phyloP scores from a whole-genome alignment of 2,888 invertebrate genomes.

The Neoascia interrupta region DNA sequence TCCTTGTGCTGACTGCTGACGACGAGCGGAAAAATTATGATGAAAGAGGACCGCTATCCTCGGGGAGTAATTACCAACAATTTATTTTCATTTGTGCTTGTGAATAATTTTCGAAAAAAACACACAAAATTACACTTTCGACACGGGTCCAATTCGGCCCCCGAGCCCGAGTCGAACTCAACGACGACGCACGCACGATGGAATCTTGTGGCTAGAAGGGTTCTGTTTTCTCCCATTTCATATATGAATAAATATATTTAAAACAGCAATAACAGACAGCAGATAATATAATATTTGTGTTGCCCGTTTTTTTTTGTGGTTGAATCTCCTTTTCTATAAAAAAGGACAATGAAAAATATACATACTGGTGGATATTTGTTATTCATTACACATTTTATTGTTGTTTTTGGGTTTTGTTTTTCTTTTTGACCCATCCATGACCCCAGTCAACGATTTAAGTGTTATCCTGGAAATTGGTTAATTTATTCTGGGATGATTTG shows the following conservation, averaged over 20 bases:
- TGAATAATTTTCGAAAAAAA: too few relatives aligned
- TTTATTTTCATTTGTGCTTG: conserved; percentile 48
- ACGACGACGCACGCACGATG: too few relatives aligned
- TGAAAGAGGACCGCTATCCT: too few relatives aligned
- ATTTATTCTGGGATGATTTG: conserved; percentile 2
- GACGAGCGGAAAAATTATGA: not conserved
- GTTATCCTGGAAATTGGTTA: conserved; percentile 12
- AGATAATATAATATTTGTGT: too few relatives aligned
- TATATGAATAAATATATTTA: conserved; percentile 29
- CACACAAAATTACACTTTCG: conserved; percentile 13
- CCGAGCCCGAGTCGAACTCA: too few relatives aligned
- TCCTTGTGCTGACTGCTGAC: too few relatives aligned
- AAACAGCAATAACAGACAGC: conserved; percentile 5
- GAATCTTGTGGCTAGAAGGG: conserved; percentile 34
- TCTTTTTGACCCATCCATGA: conserved; percentile 25
- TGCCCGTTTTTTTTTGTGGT: too few relatives aligned
- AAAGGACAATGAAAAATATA: not conserved
- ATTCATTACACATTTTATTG: conserved; percentile 53
- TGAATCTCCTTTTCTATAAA: not conserved
- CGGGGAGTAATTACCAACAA: conserved; percentile 43
- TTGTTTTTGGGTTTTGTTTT: conserved; percentile 4
- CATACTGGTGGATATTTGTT: conserved; percentile 32
- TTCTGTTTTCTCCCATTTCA: conserved; percentile 24
- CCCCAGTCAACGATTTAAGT: conserved; percentile 18
- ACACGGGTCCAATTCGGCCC: conserved; percentile 5